phyloP scores from a whole-genome alignment of 2,113 vertebrate species.

The Lagopus muta region DNA sequence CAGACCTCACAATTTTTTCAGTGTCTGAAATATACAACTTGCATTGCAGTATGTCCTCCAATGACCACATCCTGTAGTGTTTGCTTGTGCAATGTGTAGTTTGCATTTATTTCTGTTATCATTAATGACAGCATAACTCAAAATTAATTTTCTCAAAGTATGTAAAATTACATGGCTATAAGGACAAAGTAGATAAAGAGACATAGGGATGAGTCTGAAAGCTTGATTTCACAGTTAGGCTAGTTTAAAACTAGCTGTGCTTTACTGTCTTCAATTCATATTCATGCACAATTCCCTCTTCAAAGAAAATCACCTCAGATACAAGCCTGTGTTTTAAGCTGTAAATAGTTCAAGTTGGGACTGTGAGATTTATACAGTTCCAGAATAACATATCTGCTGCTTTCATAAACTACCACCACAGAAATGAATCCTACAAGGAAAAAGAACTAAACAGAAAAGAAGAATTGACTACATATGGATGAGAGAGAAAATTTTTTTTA shows the following conservation, averaged over 20 bases:
- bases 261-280: background rate
- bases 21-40: slow-evolving; percentile 2
- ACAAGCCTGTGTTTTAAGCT: background rate
- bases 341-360: slow-evolving; percentile 12
- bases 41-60: background rate
- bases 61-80: background rate
- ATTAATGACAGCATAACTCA: slow-evolving; percentile 22
- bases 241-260: background rate
- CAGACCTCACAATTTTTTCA: background rate
- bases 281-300: slow-evolving; percentile 26
- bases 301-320: slow-evolving; percentile 34
- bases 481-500: background rate
- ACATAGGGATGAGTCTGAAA: background rate
- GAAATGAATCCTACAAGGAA: slow-evolving; percentile 24
- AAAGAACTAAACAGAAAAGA: background rate
- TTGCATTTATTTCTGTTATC: slow-evolving; percentile 39
- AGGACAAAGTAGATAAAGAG: slow-evolving; percentile 31
- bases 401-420: background rate
- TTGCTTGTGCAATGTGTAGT: slow-evolving; percentile 8
- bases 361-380: slow-evolving; percentile 39
- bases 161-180: slow-evolving; percentile 27
- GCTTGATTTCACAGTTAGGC: slow-evolving; percentile 2
- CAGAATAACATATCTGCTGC: slow-evolving; percentile 21
- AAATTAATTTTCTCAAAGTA: slow-evolving; percentile 57
- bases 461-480: background rate